phyloP scores from a whole-genome alignment of 1,140 invertebrate genomes.

The Caerostris darwini region DNA sequence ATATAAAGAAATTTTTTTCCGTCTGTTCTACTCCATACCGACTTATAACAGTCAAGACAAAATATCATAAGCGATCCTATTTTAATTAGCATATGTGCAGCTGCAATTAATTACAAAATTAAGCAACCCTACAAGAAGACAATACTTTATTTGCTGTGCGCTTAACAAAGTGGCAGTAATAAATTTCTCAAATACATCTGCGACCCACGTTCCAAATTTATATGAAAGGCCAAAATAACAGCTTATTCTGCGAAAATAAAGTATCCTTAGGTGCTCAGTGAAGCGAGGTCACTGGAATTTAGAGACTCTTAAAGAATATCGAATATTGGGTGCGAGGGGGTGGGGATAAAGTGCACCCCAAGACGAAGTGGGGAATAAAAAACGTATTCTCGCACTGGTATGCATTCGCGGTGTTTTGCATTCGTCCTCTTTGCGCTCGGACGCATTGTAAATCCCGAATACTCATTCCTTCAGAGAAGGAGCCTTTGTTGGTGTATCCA shows the following conservation, averaged over 20 bases:
- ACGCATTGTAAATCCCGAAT: conserved; percentile 61
- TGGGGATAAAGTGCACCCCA: not conserved
- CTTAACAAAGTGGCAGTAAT: not conserved
- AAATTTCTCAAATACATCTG: not conserved
- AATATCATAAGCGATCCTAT: too few species aligned
- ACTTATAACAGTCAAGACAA: too few species aligned
- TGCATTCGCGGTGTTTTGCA: conserved; percentile 10
- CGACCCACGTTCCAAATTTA: not conserved
- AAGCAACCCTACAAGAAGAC: not conserved
- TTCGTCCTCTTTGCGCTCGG: not conserved
- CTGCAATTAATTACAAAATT: not conserved
- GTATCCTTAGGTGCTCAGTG: not conserved
- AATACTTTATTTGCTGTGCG: not conserved
- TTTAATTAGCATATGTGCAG: too few species aligned
- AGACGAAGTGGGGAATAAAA: conserved; percentile 49
- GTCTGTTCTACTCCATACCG: too few species aligned
- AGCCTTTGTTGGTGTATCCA: not conserved
- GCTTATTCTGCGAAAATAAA: not conserved
- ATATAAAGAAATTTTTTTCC: too few species aligned
- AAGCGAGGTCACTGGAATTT: not conserved
- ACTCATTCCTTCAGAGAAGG: not conserved
- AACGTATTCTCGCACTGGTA: not conserved
- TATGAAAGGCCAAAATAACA: not conserved
- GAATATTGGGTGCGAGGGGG: not conserved
- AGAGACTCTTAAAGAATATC: not conserved